These are phyloP conservation scores for Paracanthobrama guichenoti DNA, from an alignment of 2,113 vertebrate species.

Conservation along the genomic window DNA sequence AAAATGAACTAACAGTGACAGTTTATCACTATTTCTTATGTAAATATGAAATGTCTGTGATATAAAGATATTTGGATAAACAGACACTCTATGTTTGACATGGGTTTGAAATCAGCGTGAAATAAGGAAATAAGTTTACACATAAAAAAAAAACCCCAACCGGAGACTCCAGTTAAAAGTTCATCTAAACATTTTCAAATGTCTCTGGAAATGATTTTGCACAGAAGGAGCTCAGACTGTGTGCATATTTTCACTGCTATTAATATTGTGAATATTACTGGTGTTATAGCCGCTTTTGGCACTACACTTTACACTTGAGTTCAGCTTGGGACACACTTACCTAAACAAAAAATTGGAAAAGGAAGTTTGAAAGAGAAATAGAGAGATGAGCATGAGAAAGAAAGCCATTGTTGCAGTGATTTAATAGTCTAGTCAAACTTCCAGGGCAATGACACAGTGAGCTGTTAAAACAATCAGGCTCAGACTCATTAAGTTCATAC, in stretches of 20 bases:
- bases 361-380: conserved; percentile 41
- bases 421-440: conserved; percentile 47
- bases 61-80: not conserved
- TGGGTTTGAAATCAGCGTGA: not conserved
- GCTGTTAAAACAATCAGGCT: conserved; percentile 66
- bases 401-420: conserved; percentile 62
- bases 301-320: conserved; percentile 53
- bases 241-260: conserved; percentile 65
- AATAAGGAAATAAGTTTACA: conserved; percentile 19
- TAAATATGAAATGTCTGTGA: not conserved
- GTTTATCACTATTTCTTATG: not conserved
- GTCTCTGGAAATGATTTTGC: conserved; percentile 65
- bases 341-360: conserved; percentile 46
- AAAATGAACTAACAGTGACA: not conserved
- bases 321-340: conserved; percentile 67
- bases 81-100: not conserved
- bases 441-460: conserved; percentile 59
- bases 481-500: conserved; percentile 58
- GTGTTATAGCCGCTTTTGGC: conserved; percentile 58
- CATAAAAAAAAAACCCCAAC: not conserved
- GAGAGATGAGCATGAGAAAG: conserved; percentile 56
- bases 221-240: conserved; percentile 55
- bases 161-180: conserved; percentile 2
- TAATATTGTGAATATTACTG: conserved; percentile 66
- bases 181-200: conserved; percentile 21